Percentiles rank a stretch among this genome's conserved stretches.
Conservation (phyloP, 2,113 vertebrate genomes). For the Callipepla squamata region DNA sequence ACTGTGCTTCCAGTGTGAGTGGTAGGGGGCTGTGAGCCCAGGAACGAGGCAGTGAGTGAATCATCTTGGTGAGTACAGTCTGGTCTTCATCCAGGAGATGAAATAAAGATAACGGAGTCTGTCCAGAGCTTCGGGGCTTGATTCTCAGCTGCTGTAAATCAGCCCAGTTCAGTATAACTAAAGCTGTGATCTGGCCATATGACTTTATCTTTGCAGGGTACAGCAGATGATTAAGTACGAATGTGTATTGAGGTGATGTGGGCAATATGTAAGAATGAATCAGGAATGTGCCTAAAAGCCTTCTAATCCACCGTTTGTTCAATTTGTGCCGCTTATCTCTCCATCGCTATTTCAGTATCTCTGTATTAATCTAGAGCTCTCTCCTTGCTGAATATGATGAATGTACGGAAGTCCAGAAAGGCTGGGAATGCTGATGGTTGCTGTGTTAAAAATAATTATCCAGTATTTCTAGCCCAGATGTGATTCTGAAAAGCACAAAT, state of each 20-base stretch:
- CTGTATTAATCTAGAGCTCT: slow-evolving; percentile 18
- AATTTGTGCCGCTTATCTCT: not conserved
- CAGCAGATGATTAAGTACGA: slow-evolving; percentile 12
- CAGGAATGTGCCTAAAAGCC: not conserved
- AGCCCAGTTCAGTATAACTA: not conserved
- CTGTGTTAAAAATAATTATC: slow-evolving; percentile 19
- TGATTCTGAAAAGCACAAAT: not conserved
- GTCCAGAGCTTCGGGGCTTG: not conserved
- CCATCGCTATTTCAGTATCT: not conserved
- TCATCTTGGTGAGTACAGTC: not conserved
- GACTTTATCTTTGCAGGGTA: not conserved
- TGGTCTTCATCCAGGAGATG: not conserved
- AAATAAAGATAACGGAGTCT: not conserved
- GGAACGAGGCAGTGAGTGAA: not conserved
- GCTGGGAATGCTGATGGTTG: not conserved
- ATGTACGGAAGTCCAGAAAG: not conserved
- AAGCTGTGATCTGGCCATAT: not conserved
- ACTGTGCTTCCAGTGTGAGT: rapidly evolving
- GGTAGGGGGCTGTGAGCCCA: not conserved
- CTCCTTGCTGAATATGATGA: slow-evolving; percentile 11
- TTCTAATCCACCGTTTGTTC: not conserved
- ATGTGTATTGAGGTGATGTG: not conserved
- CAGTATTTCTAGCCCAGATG: not conserved
- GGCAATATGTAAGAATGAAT: not conserved
- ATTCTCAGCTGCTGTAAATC: not conserved